phyloP scores from a whole-genome alignment of 2,113 vertebrate genomes.

The Picathartes gymnocephalus region DNA sequence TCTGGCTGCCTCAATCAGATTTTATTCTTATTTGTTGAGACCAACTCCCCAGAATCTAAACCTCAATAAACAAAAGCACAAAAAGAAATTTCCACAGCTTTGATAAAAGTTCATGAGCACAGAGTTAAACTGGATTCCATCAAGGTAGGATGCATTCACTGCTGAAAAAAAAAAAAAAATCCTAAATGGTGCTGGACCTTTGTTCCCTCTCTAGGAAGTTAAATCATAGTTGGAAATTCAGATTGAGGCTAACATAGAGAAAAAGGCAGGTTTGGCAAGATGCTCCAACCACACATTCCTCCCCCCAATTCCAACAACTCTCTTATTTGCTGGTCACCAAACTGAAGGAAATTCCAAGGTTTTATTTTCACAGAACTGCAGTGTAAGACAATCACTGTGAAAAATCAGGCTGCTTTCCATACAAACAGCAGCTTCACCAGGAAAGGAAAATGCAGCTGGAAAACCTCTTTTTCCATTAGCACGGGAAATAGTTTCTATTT shows the following conservation, averaged over 20 bases:
- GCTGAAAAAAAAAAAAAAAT: neutral
- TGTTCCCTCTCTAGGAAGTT: neutral
- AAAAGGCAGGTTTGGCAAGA: slow-evolving; percentile 44
- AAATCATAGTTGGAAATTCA: neutral
- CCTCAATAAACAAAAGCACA: neutral
- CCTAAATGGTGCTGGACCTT: neutral
- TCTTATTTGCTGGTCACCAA: slow-evolving; percentile 44
- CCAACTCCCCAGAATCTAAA: neutral
- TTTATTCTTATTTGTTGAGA: neutral
- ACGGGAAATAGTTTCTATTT: slow-evolving; percentile 29
- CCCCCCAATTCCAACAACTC: neutral
- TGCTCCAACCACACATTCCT: slow-evolving; percentile 1
- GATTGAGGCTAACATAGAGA: neutral
- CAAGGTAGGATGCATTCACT: neutral
- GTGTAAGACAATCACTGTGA: slow-evolving; percentile 30
- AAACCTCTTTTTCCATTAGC: neutral
- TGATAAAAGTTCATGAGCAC: neutral
- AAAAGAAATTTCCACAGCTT: neutral
- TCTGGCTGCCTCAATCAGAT: neutral
- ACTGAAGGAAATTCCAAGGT: slow-evolving; percentile 62
- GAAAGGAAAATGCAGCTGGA: slow-evolving; percentile 25
- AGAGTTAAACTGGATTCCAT: neutral
- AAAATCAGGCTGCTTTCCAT: slow-evolving; percentile 31
- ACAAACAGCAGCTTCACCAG: neutral
- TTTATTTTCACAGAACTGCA: slow-evolving; percentile 4